Conservation (phyloP, 1,140 invertebrate species). For the Elymnias hypermnestra region DNA sequence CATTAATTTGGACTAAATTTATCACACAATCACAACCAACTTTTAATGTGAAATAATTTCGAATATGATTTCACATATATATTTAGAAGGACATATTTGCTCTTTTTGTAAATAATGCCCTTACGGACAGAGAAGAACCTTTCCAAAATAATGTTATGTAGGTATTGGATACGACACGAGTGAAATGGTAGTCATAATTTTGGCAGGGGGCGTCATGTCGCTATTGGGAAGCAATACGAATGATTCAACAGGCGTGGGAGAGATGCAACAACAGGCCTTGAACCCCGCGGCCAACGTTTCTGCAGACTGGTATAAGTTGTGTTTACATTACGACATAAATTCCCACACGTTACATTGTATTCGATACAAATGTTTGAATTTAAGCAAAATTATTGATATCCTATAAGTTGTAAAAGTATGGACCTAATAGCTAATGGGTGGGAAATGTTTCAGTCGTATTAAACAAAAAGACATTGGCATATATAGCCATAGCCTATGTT, state of each 20-base stretch:
- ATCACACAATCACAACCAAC: background rate
- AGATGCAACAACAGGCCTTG: slow-evolving; percentile 51
- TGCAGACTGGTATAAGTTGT: slow-evolving; percentile 6
- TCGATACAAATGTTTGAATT: too few species aligned
- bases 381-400: too few species aligned
- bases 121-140: too few species aligned
- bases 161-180: background rate
- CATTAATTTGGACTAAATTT: background rate
- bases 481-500: too few species aligned
- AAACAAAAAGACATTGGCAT: too few species aligned
- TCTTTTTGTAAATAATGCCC: too few species aligned
- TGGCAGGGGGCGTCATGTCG: slow-evolving; percentile 32
- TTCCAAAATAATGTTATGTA: background rate
- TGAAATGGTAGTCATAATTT: slow-evolving; percentile 32
- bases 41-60: background rate
- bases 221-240: slow-evolving; percentile 36
- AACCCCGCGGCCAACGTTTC: slow-evolving; percentile 26
- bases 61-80: background rate
- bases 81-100: too few species aligned
- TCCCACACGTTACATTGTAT: slow-evolving; percentile 2
- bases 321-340: slow-evolving; percentile 3
- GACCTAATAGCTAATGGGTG: too few species aligned
- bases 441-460: too few species aligned
- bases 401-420: too few species aligned
- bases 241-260: slow-evolving; percentile 50